phyloP scores from a whole-genome alignment of 2,797 vertebrate species.

The Hippopotamyrus pictus region DNA sequence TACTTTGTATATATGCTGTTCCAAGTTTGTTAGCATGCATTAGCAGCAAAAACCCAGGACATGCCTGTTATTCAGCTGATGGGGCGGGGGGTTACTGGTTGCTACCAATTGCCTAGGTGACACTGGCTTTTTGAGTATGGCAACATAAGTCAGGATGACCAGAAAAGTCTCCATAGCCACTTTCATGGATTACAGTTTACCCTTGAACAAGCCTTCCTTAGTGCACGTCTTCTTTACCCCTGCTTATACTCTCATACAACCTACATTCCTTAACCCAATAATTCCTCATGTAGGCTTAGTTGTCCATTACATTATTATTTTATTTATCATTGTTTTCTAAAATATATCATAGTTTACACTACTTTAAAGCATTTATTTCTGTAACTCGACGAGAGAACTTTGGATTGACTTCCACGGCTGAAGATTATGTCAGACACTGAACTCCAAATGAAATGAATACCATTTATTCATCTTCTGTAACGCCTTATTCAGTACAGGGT shows the following conservation, averaged over 20 bases:
- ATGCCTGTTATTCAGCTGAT: constrained; percentile 37
- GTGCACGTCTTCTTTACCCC: constrained; percentile 26
- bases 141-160: constrained; percentile 64
- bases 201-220: constrained; percentile 45
- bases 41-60: not conserved
- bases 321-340: not conserved
- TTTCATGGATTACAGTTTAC: constrained; percentile 63
- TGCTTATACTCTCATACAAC: not conserved
- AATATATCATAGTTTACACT: not conserved
- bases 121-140: constrained; percentile 66
- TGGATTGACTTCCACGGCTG: not conserved
- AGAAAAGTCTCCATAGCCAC: constrained; percentile 60
- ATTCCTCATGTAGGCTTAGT: not conserved
- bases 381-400: not conserved
- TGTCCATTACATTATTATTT: not conserved
- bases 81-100: constrained; percentile 59
- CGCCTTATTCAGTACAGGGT: not conserved
- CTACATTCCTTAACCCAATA: not conserved
- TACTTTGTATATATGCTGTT: not conserved
- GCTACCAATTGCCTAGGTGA: constrained; percentile 66
- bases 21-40: not conserved
- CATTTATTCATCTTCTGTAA: not conserved
- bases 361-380: not conserved
- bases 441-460: not conserved
- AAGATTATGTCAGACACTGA: not conserved